A percentile compares a stretch with the other conserved stretches of the same genome.
phyloP scores from a whole-genome alignment of 2,797 vertebrate species.

The Clarias platycephalus region DNA sequence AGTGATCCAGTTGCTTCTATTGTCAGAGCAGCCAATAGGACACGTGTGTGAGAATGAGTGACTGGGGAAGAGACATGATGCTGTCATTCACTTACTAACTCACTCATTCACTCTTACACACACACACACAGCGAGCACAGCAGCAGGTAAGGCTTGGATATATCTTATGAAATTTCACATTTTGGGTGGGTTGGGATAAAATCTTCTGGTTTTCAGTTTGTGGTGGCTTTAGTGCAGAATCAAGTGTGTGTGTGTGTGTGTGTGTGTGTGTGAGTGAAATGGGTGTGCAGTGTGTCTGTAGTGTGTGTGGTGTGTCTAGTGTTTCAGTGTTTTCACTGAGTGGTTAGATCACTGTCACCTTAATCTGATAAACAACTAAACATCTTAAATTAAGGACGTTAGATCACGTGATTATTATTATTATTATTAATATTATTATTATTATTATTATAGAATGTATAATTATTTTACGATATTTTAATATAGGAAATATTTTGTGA shows the following conservation, averaged over 20 bases:
- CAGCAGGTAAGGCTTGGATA: conserved; percentile 32
- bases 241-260: background rate
- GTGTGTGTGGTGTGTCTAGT: background rate
- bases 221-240: background rate
- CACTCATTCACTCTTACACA: conserved; percentile 52
- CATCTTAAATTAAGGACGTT: background rate
- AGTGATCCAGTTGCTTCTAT: conserved; percentile 67
- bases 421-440: background rate
- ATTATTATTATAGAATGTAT: background rate
- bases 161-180: background rate
- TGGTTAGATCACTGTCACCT: background rate
- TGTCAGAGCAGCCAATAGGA: conserved; percentile 70
- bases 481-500: background rate
- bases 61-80: conserved; percentile 42
- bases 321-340: conserved; percentile 11
- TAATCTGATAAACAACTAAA: background rate
- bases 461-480: background rate
- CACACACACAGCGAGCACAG: conserved; percentile 32
- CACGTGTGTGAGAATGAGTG: conserved; percentile 56
- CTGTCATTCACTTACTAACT: background rate
- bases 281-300: background rate
- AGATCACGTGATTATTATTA: background rate
- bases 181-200: background rate
- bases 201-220: background rate
- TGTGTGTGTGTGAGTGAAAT: background rate